phyloP scores from a whole-genome alignment of 2,888 invertebrate genomes.

The Pterostichus madidus region DNA sequence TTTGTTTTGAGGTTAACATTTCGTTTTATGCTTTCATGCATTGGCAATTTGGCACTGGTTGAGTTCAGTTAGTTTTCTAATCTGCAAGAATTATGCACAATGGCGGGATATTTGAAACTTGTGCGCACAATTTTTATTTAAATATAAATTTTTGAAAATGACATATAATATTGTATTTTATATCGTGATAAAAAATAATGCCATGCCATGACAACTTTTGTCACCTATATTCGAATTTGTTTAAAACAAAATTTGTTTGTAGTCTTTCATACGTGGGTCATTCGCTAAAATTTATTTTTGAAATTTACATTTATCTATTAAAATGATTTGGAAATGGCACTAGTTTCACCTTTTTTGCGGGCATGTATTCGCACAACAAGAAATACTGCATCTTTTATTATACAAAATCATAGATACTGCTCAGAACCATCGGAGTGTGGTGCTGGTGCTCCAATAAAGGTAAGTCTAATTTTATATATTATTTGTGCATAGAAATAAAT shows the following conservation, averaged over 20 bases:
- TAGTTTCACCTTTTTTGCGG: constrained; percentile 33
- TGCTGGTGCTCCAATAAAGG: constrained; percentile 24
- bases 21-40: neutral
- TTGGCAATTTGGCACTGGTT: too few relatives aligned
- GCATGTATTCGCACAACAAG: constrained; percentile 1
- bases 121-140: neutral
- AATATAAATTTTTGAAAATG: too few relatives aligned
- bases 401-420: constrained; percentile 5
- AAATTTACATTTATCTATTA: constrained; percentile 12
- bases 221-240: constrained; percentile 12
- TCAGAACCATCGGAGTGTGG: constrained; percentile 16
- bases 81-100: neutral
- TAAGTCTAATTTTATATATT: constrained; percentile 38
- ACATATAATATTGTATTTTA: too few relatives aligned
- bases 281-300: constrained; percentile 28
- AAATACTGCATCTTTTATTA: neutral
- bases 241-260: constrained; percentile 63
- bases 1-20: constrained; percentile 29
- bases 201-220: constrained; percentile 20
- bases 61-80: too few relatives aligned
- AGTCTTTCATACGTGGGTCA: constrained; percentile 6
- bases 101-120: constrained; percentile 11
- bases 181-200: neutral
- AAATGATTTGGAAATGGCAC: constrained; percentile 58
- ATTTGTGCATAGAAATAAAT: constrained; percentile 62